Base-by-base conservation (phyloP, 2,797 vertebrate species). In the Zalophus californianus region DNA sequence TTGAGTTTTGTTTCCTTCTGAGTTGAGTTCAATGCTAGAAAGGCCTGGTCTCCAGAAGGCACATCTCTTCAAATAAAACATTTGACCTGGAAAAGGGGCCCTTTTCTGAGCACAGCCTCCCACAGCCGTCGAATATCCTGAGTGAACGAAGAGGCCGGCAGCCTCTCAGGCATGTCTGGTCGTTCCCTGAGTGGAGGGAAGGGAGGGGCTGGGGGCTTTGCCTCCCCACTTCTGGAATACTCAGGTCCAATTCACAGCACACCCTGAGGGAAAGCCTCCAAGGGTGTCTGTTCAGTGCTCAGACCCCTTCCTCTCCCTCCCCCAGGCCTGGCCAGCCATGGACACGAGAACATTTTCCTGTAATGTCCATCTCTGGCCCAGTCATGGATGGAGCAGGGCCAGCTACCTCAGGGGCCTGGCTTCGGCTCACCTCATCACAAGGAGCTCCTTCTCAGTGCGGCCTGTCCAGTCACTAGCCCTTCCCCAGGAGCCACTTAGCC, bases 71-170 rank as follows among this genome's bases (percentile, higher is more conserved):
- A 96, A 62, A 95, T 97, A 96, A 98, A 98, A 21, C 82, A 80
- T 91, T 75, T 98, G 98, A 97, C 97, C 97, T 97, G 96, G 96
- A 98, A 98, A 97, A 91, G 60, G 77, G 56, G 64, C 58, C 84
- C 68, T 38, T 38, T 38, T 38, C 38, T 38, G 93, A 97, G 62
- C 48, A 58, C 35, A 85, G 35, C 93, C 75, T 94, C 90, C 91
- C 94, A n/a, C 72, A 80, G 88, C 94, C 94, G 25, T n/a, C 54
- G 58, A 58, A 70, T 88, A 56, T 54, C 89, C 60, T 32, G 86
- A 83, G 60, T 13, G 78, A 96, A 78, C n/a, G 60, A 72, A 96
- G 77, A 50, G n/a, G 48, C 5, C 0, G n/a, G 75, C 78, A 86
- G 3, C 89, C 96, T 73, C 75, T 97, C 85, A 66, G 58, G 92